phyloP scores from a whole-genome alignment of 1,140 invertebrate species.

The Drosophila hydei region DNA sequence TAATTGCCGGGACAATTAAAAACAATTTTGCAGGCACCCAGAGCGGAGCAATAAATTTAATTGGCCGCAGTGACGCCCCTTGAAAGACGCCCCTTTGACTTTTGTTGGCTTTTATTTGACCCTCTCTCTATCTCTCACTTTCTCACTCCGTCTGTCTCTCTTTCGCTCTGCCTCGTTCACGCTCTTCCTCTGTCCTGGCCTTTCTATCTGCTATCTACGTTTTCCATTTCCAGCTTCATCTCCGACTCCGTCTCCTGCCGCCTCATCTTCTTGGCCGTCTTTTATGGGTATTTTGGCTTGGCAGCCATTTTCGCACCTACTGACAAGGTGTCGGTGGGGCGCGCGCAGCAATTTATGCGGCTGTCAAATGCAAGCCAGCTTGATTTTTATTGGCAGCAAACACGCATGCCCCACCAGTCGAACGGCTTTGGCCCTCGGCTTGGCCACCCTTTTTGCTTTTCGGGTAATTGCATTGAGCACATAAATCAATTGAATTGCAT shows the following conservation, averaged over 20 bases:
- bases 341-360: constrained; percentile 71
- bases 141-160: background rate
- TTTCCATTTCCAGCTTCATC: constrained; percentile 38
- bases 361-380: constrained; percentile 74
- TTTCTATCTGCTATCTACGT: constrained; percentile 11
- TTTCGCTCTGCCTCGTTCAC: background rate
- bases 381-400: constrained; percentile 77
- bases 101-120: constrained; percentile 42
- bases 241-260: constrained; percentile 19
- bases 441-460: constrained; percentile 40
- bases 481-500: constrained; percentile 83
- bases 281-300: constrained; percentile 32
- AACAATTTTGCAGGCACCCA: constrained; percentile 77
- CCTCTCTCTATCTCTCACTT: background rate
- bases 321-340: constrained; percentile 61
- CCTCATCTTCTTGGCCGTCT: background rate
- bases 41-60: constrained; percentile 77
- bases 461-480: constrained; percentile 78
- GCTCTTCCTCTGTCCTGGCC: background rate
- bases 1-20: constrained; percentile 80
- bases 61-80: constrained; percentile 70
- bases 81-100: constrained; percentile 57
- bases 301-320: constrained; percentile 72
- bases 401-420: constrained; percentile 52
- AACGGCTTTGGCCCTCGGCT: background rate